These are phyloP conservation scores for Neria commutata DNA, from an alignment of 2,888 invertebrate genomes.

Conservation along the genomic window DNA sequence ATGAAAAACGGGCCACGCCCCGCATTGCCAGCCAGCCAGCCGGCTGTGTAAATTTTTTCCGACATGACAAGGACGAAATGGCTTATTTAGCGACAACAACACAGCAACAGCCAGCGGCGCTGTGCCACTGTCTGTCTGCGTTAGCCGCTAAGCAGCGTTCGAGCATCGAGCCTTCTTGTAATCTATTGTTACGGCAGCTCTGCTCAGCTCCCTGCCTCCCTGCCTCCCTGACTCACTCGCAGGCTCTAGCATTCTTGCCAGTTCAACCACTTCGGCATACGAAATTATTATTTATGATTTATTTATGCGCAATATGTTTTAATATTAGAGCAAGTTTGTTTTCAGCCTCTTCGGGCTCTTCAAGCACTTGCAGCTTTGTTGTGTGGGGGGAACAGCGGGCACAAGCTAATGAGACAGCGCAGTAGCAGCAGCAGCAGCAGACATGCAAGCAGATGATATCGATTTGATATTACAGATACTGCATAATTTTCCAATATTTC, in stretches of 20 bases:
- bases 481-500: slow-evolving; percentile 32
- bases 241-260: neutral
- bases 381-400: neutral
- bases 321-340: slow-evolving; percentile 30
- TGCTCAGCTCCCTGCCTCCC: neutral
- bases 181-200: too few relatives aligned
- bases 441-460: slow-evolving; percentile 23
- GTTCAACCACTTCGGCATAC: slow-evolving; percentile 3
- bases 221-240: neutral
- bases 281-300: slow-evolving; percentile 47
- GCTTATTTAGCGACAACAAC: slow-evolving; percentile 24
- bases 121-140: neutral
- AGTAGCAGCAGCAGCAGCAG: neutral
- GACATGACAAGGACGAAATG: slow-evolving; percentile 5
- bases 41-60: slow-evolving; percentile 3
- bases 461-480: slow-evolving; percentile 18
- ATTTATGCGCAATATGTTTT: slow-evolving; percentile 56
- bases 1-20: neutral
- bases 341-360: neutral
- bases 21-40: too few relatives aligned
- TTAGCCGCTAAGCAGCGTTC: too few relatives aligned
- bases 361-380: neutral
- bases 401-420: neutral
- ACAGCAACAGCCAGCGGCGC: slow-evolving; percentile 40
- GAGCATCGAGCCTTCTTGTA: too few relatives aligned